Conservation (phyloP, 2,113 vertebrate genomes). For the Calidris pugnax region DNA sequence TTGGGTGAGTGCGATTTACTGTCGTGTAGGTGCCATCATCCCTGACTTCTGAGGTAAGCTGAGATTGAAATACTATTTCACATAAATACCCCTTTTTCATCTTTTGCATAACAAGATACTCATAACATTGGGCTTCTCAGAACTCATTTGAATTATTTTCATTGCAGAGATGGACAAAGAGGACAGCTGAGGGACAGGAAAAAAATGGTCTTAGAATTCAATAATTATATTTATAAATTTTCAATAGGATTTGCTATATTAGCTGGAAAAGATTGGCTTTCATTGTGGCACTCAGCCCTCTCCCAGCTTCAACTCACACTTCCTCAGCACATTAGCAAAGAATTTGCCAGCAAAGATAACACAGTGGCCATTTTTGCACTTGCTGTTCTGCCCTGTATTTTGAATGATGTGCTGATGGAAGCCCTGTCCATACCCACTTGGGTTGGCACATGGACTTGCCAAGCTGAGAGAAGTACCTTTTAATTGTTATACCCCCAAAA, state of each 20-base stretch:
- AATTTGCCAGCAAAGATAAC: background rate
- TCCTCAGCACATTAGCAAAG: background rate
- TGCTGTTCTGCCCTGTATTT: background rate
- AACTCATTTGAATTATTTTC: background rate
- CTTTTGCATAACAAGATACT: background rate
- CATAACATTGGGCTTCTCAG: background rate
- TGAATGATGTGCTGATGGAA: background rate
- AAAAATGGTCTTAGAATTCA: background rate
- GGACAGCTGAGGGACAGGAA: background rate
- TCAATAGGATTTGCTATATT: background rate
- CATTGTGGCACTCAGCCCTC: background rate
- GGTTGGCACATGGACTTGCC: background rate
- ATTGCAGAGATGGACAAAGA: background rate
- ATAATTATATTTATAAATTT: background rate
- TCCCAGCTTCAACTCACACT: background rate
- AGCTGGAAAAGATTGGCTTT: background rate
- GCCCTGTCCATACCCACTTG: rapidly evolving
- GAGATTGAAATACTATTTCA: background rate
- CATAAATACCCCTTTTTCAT: background rate
- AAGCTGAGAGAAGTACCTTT: background rate
- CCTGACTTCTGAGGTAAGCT: background rate
- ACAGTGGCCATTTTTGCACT: background rate
- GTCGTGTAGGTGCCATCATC: background rate
- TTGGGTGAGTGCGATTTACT: background rate
- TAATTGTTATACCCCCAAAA: background rate